A percentile compares a stretch with the other conserved stretches of the same genome.
phyloP scores from a whole-genome alignment of 2,888 invertebrate species.

The Seira ritae region DNA sequence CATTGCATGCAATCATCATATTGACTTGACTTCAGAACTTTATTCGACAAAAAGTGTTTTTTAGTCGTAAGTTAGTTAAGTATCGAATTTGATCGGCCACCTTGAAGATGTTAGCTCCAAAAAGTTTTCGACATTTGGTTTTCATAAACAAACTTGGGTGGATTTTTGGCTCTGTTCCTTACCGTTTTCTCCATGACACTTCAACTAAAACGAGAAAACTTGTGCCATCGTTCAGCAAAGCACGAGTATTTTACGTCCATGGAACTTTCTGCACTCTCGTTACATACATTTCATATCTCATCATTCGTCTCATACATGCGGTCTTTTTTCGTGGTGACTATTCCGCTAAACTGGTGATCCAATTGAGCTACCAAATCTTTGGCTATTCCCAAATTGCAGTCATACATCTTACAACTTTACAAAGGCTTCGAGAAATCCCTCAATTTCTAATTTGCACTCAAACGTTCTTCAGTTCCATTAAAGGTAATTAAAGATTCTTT shows the following conservation, averaged over 20 bases:
- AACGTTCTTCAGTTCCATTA: neutral
- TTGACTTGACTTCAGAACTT: too few relatives aligned
- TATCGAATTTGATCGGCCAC: too few relatives aligned
- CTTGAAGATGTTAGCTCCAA: too few relatives aligned
- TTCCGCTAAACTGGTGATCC: neutral
- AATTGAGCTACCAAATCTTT: conserved; percentile 2
- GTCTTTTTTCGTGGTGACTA: neutral
- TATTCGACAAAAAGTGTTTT: too few relatives aligned
- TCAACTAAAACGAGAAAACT: neutral
- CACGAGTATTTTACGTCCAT: neutral
- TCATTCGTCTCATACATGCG: neutral
- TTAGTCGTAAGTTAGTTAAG: too few relatives aligned
- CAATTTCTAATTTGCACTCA: neutral
- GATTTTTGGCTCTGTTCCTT: neutral
- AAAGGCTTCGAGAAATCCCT: neutral
- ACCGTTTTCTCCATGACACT: neutral
- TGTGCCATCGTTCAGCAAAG: neutral
- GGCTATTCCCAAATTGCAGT: neutral
- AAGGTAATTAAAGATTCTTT: neutral
- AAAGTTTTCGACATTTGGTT: neutral
- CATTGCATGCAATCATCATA: too few relatives aligned
- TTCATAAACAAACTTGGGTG: neutral
- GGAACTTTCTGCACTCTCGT: neutral
- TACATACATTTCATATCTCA: neutral
- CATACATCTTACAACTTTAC: neutral